Evolutionary conservation across 2,797 vertebrate genomes (phyloP), one percentile per base, ranked within the genome.

Genomic region (Silurus aristotelis): DNA sequence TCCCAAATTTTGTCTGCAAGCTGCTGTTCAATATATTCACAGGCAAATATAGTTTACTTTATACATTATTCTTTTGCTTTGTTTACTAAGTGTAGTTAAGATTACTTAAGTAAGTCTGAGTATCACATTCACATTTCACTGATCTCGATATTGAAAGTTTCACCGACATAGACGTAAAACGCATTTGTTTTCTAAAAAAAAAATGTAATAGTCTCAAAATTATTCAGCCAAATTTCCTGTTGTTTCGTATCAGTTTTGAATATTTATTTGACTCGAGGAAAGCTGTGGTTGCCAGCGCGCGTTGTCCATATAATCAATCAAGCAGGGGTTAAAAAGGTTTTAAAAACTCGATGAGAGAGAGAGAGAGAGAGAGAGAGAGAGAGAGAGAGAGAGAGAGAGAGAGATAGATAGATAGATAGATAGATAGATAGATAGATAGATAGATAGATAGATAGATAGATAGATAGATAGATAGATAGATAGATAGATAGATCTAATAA

Each of bases 181-280:
- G 2, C 19, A 75, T 72, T 0, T 66, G 87, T 66, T 85, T 89
- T 67, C 79, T 86, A 86, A 22, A 61, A 17, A 31, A 48, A 46
- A 83, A 55, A 20, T 46, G 61, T n/a, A 79, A 25, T 70, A 38
- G 38, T 38, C 38, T 7, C 46, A 52, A 5, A 6, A 80, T 22
- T 73, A 75, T 76, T 73, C 55, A 86, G 72, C 22, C 15, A 12
- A 83, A 79, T 80, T 88, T 75, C 84, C 87, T 85, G 0, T 87
- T 90, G 93, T 90, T 90, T 90, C 90, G 89, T 90, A 91, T 85
- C 86, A 90, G 91, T 92, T 88, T 91, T 58, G 88, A 6, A 71
- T 89, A 91, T 91, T 90, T 90, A 89, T 89, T 89, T 90, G 87
- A 87, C 88, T 71, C 75, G 38, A 73, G 77, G 87, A 60, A 6